Evolutionary conservation across 2,888 invertebrate genomes (phyloP).

Genomic region (Dynastes hyllus): DNA sequence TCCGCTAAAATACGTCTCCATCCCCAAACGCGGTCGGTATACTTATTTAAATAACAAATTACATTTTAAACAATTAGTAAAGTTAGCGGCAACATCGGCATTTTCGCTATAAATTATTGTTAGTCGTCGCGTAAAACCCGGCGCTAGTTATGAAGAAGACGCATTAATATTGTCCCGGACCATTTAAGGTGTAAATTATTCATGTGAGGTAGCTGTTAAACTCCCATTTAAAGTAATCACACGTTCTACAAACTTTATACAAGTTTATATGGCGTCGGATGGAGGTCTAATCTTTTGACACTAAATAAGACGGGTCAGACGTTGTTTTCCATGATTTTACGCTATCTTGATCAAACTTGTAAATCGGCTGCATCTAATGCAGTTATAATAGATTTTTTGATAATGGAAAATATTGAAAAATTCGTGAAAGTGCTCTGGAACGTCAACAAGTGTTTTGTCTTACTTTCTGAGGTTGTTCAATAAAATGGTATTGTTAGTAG

Average conservation of each 20-base stretch:
- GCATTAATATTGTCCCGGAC: conserved; percentile 40
- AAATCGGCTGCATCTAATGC: background rate
- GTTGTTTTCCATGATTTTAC: conserved; percentile 21
- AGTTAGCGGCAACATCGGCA: conserved; percentile 2
- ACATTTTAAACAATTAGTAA: conserved; percentile 23
- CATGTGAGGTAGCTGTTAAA: conserved; percentile 40
- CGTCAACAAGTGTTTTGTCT: too few species aligned
- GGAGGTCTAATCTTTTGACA: conserved; percentile 40
- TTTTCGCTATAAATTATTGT: conserved; percentile 35
- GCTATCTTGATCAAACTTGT: conserved; percentile 35
- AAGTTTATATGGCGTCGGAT: conserved; percentile 42
- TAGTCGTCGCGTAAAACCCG: conserved; percentile 20
- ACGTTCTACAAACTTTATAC: conserved; percentile 46
- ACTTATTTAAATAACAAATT: conserved; percentile 17
- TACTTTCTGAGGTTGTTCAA: too few species aligned
- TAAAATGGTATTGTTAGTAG: too few species aligned
- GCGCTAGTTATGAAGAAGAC: conserved; percentile 27
- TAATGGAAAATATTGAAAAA: background rate
- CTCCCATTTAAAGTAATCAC: conserved; percentile 49
- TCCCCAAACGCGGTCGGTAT: background rate
- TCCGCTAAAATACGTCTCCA: background rate
- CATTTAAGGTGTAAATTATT: conserved; percentile 47
- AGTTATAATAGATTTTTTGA: background rate
- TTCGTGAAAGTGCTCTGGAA: too few species aligned
- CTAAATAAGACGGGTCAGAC: conserved; percentile 40